Percentiles rank a stretch among this genome's conserved stretches.
Evolutionary conservation across 2,113 vertebrate species (phyloP).

Genomic region (Pollimyrus isidori): DNA sequence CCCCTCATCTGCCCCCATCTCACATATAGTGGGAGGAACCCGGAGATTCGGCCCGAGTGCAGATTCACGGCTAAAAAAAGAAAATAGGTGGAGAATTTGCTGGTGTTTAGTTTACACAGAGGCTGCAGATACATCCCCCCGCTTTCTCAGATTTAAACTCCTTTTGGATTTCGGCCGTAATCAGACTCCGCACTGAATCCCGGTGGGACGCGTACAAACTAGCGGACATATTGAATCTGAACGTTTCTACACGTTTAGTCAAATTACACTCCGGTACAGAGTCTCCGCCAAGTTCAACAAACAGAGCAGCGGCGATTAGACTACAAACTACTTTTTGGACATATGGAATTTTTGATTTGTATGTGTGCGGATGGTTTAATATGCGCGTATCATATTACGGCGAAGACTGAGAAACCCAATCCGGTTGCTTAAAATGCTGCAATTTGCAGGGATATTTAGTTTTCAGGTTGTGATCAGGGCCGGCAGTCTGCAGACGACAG

Average conservation of each 20-base stretch:
- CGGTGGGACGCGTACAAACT: background rate
- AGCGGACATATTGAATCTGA: background rate
- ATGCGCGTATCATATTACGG: background rate
- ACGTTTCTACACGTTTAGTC: background rate
- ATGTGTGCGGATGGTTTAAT: background rate
- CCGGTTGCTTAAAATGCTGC: background rate
- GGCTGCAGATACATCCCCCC: background rate
- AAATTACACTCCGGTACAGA: background rate
- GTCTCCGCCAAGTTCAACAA: conserved; percentile 1
- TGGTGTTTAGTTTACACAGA: background rate
- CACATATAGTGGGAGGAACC: background rate
- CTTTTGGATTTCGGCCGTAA: background rate
- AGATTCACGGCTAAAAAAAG: background rate
- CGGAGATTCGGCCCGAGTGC: background rate
- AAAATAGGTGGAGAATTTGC: background rate
- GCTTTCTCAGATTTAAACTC: background rate
- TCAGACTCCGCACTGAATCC: background rate
- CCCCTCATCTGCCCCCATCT: background rate
- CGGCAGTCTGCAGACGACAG: background rate
- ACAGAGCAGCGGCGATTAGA: background rate
- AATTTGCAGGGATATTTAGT: background rate
- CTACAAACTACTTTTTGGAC: conserved; percentile 6
- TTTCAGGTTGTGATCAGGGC: background rate
- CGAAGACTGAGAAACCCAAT: background rate
- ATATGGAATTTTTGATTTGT: background rate